A percentile compares a stretch with the other conserved stretches of the same genome.
These are phyloP conservation scores for Sebastes minor DNA, from an alignment of 2,797 vertebrate genomes.

Conservation along the genomic window DNA sequence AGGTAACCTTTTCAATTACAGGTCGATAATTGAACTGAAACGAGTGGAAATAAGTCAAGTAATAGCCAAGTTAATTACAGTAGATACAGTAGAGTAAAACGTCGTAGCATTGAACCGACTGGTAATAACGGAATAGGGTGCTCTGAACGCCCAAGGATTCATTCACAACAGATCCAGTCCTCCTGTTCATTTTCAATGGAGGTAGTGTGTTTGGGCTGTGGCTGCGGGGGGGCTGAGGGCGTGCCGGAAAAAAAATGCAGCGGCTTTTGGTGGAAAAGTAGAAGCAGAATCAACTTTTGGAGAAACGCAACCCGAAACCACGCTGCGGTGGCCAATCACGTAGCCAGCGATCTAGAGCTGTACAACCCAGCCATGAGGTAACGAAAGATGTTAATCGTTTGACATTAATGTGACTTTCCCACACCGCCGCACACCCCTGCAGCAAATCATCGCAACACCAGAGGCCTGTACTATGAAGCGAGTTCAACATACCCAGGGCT, in stretches of 20 bases:
- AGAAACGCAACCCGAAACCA: neutral
- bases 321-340: neutral
- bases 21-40: neutral
- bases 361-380: neutral
- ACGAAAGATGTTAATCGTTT: neutral
- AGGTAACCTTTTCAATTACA: neutral
- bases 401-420: neutral
- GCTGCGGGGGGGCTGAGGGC: too few species aligned
- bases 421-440: neutral
- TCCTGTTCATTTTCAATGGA: too few species aligned
- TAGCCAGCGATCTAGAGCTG: neutral
- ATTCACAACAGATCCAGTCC: too few species aligned
- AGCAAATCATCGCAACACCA: accelerated
- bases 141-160: too few species aligned
- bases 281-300: neutral
- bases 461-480: too few species aligned
- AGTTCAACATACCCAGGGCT: too few species aligned
- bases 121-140: neutral
- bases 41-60: neutral
- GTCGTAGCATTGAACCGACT: neutral
- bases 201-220: too few species aligned
- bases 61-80: neutral
- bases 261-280: neutral
- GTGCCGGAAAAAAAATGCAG: too few species aligned
- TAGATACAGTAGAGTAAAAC: neutral